Conservation (phyloP, 1,140 invertebrate genomes). For the Nephotettix cincticeps region DNA sequence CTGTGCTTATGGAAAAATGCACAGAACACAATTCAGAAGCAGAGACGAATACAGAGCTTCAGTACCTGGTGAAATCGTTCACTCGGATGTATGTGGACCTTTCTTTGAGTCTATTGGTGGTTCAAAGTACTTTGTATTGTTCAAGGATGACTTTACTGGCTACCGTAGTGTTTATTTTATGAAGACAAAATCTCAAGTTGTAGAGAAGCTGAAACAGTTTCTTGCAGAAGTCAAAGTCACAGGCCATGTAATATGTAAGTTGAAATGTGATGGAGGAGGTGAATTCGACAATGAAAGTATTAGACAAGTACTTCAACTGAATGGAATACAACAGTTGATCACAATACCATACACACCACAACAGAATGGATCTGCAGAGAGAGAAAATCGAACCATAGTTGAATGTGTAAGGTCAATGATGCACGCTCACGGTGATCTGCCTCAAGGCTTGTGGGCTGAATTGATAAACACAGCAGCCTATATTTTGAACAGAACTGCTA, state of each 20-base stretch:
- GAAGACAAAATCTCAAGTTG: conserved; percentile 44
- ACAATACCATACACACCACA: conserved; percentile 45
- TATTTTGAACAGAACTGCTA: conserved; percentile 44
- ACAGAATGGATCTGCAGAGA: conserved; percentile 47
- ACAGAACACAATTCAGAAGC: conserved; percentile 33
- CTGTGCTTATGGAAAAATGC: conserved; percentile 42
- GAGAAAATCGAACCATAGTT: conserved; percentile 46
- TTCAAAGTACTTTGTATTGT: conserved; percentile 39
- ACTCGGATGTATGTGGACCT: conserved; percentile 33
- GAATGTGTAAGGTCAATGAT: conserved; percentile 41
- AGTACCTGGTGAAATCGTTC: conserved; percentile 36
- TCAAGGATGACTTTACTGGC: conserved; percentile 40
- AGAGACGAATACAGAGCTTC: conserved; percentile 21
- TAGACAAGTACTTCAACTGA: conserved; percentile 34
- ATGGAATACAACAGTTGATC: conserved; percentile 37
- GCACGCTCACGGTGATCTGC: conserved; percentile 23
- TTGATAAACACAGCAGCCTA: conserved; percentile 44
- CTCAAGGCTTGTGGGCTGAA: conserved; percentile 43
- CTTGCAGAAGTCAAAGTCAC: conserved; percentile 41
- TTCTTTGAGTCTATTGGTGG: conserved; percentile 30
- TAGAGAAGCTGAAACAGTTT: conserved; percentile 38
- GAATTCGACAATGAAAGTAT: conserved; percentile 43
- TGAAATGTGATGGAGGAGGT: conserved; percentile 43
- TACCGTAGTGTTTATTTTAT: conserved; percentile 43
- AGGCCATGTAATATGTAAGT: conserved; percentile 36